Evolutionary conservation across 37 sponge, comb jelly and placozoan genomes (phyloP), one percentile per base, ranked within the genome.

Genomic region (Tethya wilhelma): DNA sequence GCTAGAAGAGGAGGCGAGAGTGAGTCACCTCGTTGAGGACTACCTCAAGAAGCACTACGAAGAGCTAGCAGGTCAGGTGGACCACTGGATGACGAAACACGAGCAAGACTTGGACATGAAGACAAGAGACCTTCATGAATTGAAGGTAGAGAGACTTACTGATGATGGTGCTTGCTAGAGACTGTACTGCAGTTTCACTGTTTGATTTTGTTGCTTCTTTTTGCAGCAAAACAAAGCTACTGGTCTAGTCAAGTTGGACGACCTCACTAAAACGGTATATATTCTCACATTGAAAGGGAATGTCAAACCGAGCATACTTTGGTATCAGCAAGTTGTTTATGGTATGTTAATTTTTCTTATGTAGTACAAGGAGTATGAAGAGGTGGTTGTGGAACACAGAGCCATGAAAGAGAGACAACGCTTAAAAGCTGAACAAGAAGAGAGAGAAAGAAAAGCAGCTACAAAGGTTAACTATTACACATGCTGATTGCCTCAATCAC

Each of bases 61-160:
- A 88, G 94, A 94, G 28, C 40, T 96, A 79, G 86, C 80, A 23
- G 83, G 69, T 9, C 74, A 94, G 79, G 90, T 97, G 39, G 97
- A 97, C 56, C 76, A 92, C 64, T 97, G 98, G 98, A 97, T 97
- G 98, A 75, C 90, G 20, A 92, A 81, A 67, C 87, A 87, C 55
- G 96, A 95, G 69, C 87, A 95, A 41, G 96, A 95, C 66, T 31
- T 84, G 6, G 93, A 95, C 4, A 45, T 67, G 49, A 95, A 95
- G 59, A 56, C 70, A 20, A 80, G 79, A 28, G 90, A 92, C 19
- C 57, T 95, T 22, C 86, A 92, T 25, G 79, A 83, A 23, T 17
- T 88, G 14, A 92, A 92, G 86, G 95, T 95, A 56, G 23, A 23
- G 8, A 60, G 12, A 37, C 29, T 40, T 32, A 8, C 12, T 23